Evolutionary conservation across 2,113 vertebrate species (phyloP).

Genomic region (Fregata magnificens): DNA sequence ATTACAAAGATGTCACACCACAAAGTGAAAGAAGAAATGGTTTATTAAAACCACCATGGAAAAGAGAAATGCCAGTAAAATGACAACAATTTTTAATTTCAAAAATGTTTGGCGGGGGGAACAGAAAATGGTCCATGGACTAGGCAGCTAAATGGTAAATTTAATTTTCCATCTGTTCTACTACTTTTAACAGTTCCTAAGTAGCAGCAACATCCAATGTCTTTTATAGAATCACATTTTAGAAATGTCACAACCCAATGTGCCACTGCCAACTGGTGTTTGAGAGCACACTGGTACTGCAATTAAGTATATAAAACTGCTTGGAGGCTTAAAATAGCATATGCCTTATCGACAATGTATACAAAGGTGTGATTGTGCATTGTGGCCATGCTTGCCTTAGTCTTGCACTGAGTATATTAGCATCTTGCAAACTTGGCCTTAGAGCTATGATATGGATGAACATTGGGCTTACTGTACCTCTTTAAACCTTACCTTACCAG

Average conservation of each 20-base stretch:
- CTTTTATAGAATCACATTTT: background rate
- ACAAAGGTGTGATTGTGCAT: background rate
- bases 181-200: background rate
- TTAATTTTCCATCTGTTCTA: background rate
- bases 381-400: background rate
- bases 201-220: background rate
- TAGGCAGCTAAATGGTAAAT: background rate
- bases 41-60: background rate
- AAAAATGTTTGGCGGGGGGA: background rate
- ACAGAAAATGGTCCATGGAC: background rate
- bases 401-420: background rate
- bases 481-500: background rate
- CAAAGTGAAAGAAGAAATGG: background rate
- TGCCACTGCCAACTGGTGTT: background rate
- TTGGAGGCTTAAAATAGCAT: background rate
- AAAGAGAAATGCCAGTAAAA: background rate
- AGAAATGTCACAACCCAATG: background rate
- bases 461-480: background rate
- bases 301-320: background rate
- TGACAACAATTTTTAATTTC: background rate
- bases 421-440: background rate
- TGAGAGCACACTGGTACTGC: background rate
- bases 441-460: background rate
- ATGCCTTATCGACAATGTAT: background rate
- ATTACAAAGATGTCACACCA: background rate